A percentile compares a stretch with the other conserved stretches of the same genome.
Conservation (phyloP, 1,140 invertebrate species). For the Papilio xuthus region DNA sequence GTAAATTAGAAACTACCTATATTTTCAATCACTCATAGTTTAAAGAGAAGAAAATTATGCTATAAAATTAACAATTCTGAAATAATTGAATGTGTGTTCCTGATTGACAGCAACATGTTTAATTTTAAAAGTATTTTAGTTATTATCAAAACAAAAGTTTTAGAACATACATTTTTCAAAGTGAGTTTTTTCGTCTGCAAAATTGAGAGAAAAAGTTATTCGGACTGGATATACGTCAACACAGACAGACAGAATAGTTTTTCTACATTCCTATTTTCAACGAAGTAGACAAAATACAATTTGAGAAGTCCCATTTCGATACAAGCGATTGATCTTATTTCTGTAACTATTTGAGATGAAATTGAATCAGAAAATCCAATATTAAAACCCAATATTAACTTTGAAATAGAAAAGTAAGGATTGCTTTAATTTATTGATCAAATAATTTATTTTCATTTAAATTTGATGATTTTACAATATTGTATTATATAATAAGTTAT, state of each 20-base stretch:
- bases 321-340: slow-evolving; percentile 33
- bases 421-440: neutral
- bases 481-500: too few relatives aligned
- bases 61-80: too few relatives aligned
- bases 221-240: slow-evolving; percentile 11
- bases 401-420: neutral
- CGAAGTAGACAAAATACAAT: slow-evolving; percentile 34
- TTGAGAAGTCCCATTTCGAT: slow-evolving; percentile 33
- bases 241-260: slow-evolving; percentile 24
- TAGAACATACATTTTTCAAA: neutral
- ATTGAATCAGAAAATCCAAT: slow-evolving; percentile 30
- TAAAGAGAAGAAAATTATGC: too few relatives aligned
- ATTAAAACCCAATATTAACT: slow-evolving; percentile 24
- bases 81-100: neutral
- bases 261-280: slow-evolving; percentile 6
- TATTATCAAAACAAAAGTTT: neutral
- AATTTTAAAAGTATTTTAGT: neutral
- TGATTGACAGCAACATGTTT: neutral
- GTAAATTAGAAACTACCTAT: neutral
- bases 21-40: too few relatives aligned
- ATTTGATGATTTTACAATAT: neutral
- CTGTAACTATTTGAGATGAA: slow-evolving; percentile 29
- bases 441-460: neutral
- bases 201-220: slow-evolving; percentile 17
- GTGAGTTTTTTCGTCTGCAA: neutral